Percentiles rank a stretch among this genome's conserved stretches.
Evolutionary conservation across 2,888 invertebrate species (phyloP).

Genomic region (Agonopterix subpropinquella): DNA sequence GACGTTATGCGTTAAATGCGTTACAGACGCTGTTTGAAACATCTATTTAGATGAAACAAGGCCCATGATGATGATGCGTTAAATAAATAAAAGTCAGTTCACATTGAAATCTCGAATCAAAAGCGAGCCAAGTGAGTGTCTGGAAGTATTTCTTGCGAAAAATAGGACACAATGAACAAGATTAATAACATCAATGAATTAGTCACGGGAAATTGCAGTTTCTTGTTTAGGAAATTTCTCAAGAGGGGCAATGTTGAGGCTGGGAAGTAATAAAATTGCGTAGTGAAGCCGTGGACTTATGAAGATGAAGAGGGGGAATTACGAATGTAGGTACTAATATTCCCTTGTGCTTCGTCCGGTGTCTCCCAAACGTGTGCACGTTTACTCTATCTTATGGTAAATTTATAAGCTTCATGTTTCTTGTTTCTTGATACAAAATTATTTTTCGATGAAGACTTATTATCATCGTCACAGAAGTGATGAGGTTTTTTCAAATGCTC

Average conservation of each 20-base stretch:
- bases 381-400: too few relatives aligned
- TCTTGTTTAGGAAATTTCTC: slow-evolving; percentile 56
- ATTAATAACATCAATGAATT: slow-evolving; percentile 57
- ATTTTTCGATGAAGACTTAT: too few relatives aligned
- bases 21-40: too few relatives aligned
- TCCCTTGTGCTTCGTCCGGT: too few relatives aligned
- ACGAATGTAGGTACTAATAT: slow-evolving; percentile 35
- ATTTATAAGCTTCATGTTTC: too few relatives aligned
- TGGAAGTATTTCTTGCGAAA: slow-evolving; percentile 24
- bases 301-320: slow-evolving; percentile 47
- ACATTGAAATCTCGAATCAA: slow-evolving; percentile 9
- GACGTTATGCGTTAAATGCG: too few relatives aligned
- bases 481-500: too few relatives aligned
- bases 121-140: slow-evolving; percentile 15
- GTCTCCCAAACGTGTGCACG: too few relatives aligned
- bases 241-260: slow-evolving; percentile 16
- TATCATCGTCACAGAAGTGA: too few relatives aligned
- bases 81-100: slow-evolving; percentile 5
- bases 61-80: too few relatives aligned
- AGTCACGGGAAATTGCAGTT: slow-evolving; percentile 60
- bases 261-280: slow-evolving; percentile 45
- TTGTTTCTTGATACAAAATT: too few relatives aligned
- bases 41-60: too few relatives aligned
- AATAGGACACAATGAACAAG: slow-evolving; percentile 47
- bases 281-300: slow-evolving; percentile 39